Evolutionary conservation across 2,113 vertebrate species (phyloP).

Genomic region (Mormyrus lacerda): DNA sequence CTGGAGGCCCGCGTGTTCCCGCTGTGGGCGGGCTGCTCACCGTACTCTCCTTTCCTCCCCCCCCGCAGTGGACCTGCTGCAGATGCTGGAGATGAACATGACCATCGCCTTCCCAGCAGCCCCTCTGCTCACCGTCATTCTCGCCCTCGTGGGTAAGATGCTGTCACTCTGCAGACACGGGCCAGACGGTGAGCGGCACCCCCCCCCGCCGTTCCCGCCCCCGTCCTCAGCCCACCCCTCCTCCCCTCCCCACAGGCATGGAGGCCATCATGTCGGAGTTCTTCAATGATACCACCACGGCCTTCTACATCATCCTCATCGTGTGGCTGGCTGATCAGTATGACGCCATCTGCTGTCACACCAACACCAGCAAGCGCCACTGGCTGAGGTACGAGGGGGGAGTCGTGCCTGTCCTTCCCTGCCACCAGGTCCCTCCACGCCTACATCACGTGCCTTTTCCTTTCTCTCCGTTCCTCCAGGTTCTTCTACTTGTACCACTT

Average conservation of each 20-base stretch:
- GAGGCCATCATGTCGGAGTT: conserved; percentile 98
- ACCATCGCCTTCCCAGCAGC: conserved; percentile 95
- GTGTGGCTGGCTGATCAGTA: conserved; percentile 97
- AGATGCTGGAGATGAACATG: conserved; percentile 99
- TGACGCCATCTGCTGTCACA: conserved; percentile 95
- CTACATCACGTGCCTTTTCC: neutral
- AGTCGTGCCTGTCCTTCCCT: neutral
- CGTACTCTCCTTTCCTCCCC: neutral
- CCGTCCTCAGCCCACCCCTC: neutral
- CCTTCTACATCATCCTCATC: conserved; percentile 98
- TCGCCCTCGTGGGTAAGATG: conserved; percentile 88
- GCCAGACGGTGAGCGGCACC: neutral
- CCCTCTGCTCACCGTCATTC: conserved; percentile 91
- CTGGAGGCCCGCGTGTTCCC: neutral
- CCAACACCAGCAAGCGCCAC: conserved; percentile 92
- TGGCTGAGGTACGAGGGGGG: conserved; percentile 75
- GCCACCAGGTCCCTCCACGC: neutral
- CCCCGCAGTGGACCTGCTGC: conserved; percentile 83
- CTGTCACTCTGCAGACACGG: neutral
- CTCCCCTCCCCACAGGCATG: conserved; percentile 69
- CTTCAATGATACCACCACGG: conserved; percentile 95
- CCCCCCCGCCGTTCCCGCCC: rapidly evolving
- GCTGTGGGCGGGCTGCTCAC: neutral
- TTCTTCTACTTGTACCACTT: conserved; percentile 98
- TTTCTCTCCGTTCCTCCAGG: conserved; percentile 49